Base-by-base conservation (phyloP, 1,140 invertebrate genomes). In the Eupristina koningsbergeri region DNA sequence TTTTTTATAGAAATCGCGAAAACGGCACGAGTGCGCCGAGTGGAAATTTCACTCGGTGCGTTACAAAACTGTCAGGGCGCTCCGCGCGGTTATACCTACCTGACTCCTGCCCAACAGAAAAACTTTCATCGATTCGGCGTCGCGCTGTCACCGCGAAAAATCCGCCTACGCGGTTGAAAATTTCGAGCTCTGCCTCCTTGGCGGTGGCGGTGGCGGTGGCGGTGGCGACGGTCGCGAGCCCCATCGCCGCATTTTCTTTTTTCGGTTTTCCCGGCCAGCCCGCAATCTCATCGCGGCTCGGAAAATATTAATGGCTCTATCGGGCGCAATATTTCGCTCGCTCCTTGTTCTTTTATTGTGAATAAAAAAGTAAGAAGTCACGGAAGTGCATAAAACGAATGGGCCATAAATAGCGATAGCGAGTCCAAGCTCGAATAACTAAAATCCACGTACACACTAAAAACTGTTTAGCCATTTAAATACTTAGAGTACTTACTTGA, bases 31-130 rank as follows among this genome's bases (percentile, higher is more conserved):
- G 15, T 15, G 15, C 47, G 13, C 31, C 39, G 41, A 45, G 69
- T 75, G 73, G 39, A 78, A 78, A 78, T 64, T 78, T 78, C 58
- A 78, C 76, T 64, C 39, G 13, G 26, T 78, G 61, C 76, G 50
- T 78, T 78, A 79, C 61, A 50, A 79, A 79, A 79, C 77, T 69
- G 45, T 47, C 61, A 50, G 76, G 26, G 34, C 76, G 41, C 26
- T 31, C 0, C 7, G 9, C 76, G 53, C 58, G 17, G 76, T 64
- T 36, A 9, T 29, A 26, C 22, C 11, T 9, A n/a, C n/a, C 47
- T 11, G 11, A 75, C 36, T 47, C 19, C 26, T 31, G 34, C 53
- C 58, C 26, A 58, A 26, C 26, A 58, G 13, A 1, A 78, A 78
- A 63, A 63, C 58, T 78, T 78, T 64, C 58, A 78, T 78, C 58